phyloP scores from a whole-genome alignment of 2,113 vertebrate species.

The Hippocampus zosterae region DNA sequence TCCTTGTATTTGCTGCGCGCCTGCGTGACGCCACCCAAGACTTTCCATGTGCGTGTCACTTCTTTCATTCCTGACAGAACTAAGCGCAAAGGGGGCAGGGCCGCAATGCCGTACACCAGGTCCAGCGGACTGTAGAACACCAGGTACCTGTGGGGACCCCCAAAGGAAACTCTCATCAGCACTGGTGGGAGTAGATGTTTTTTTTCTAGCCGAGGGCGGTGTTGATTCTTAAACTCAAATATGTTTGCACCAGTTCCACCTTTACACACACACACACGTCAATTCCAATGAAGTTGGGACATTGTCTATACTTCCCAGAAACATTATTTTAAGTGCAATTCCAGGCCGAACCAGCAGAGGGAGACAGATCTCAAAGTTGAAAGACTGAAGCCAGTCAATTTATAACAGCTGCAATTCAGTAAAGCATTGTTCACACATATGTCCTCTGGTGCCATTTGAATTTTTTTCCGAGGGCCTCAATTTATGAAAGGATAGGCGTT shows the following conservation, averaged over 20 bases:
- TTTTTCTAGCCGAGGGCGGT: slow-evolving; percentile 45
- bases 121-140: slow-evolving; percentile 90
- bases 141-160: slow-evolving; percentile 79
- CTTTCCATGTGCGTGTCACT: slow-evolving; percentile 93
- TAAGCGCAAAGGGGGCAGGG: slow-evolving; percentile 79
- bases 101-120: slow-evolving; percentile 73
- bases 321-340: slow-evolving; percentile 14
- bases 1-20: slow-evolving; percentile 83
- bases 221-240: not conserved
- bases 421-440: too few species aligned
- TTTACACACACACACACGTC: too few species aligned
- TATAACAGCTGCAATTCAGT: slow-evolving; percentile 15
- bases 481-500: not conserved
- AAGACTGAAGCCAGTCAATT: not conserved
- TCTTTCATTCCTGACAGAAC: slow-evolving; percentile 91
- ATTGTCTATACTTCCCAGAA: too few species aligned
- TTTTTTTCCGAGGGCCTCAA: too few species aligned
- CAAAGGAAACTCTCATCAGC: not conserved
- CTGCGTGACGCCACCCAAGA: slow-evolving; percentile 81
- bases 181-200: not conserved
- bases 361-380: not conserved
- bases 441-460: too few species aligned
- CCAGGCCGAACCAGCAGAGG: slow-evolving; percentile 41
- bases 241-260: too few species aligned
- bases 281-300: too few species aligned